Evolutionary conservation across 2,113 vertebrate genomes (phyloP).

Genomic region (Microtus pennsylvanicus): DNA sequence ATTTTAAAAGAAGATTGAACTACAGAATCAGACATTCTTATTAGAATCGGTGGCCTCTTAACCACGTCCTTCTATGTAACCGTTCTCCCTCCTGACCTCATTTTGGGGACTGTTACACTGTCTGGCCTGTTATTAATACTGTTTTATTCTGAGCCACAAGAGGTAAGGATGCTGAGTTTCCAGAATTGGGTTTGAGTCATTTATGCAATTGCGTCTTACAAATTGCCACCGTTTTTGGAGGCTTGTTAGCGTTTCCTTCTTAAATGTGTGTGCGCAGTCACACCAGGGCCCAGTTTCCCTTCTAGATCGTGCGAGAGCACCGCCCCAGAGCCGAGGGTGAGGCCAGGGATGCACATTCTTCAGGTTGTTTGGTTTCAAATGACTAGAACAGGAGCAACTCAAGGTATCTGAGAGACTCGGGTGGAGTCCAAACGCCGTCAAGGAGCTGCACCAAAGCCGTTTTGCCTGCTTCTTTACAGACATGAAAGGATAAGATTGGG

Average conservation of each 20-base stretch:
- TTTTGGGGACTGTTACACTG: slow-evolving; percentile 52
- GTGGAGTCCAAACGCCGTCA: background rate
- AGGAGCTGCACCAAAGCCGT: background rate
- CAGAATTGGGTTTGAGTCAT: slow-evolving; percentile 61
- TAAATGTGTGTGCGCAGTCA: background rate
- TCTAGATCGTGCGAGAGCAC: slow-evolving; percentile 8
- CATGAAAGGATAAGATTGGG: background rate
- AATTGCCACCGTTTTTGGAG: slow-evolving; percentile 45
- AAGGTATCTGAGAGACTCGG: background rate
- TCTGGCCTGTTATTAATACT: slow-evolving; percentile 66
- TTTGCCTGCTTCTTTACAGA: slow-evolving; percentile 23
- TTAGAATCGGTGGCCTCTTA: slow-evolving; percentile 48
- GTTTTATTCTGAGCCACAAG: slow-evolving; percentile 57
- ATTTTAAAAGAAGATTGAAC: slow-evolving; percentile 34
- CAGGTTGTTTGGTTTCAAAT: slow-evolving; percentile 16
- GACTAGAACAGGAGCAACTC: background rate
- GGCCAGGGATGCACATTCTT: background rate
- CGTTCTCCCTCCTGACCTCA: slow-evolving; percentile 53
- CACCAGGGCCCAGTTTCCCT: background rate
- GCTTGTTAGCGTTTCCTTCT: slow-evolving; percentile 38
- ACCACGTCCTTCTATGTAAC: background rate
- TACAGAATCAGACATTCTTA: slow-evolving; percentile 26
- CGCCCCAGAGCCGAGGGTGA: background rate
- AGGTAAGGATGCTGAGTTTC: slow-evolving; percentile 31
- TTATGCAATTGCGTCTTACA: slow-evolving; percentile 73